These are phyloP conservation scores for Rhopalosiphum padi DNA, from an alignment of 1,140 invertebrate genomes.

Conservation along the genomic window DNA sequence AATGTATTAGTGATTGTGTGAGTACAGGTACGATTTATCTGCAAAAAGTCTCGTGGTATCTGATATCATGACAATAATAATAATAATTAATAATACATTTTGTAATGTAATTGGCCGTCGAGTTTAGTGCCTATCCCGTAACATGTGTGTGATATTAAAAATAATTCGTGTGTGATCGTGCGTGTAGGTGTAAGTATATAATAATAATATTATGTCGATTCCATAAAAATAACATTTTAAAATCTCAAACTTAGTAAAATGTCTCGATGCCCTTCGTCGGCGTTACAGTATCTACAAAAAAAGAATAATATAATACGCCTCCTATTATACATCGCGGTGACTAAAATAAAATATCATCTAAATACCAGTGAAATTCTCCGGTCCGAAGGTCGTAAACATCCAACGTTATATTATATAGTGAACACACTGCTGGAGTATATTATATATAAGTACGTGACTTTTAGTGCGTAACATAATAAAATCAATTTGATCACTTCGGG, in stretches of 20 bases:
- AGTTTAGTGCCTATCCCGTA: background rate
- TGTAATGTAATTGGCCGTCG: background rate
- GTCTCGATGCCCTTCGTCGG: background rate
- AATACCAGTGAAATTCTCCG: background rate
- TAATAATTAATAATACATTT: background rate
- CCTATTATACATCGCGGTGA: background rate
- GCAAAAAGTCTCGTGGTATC: background rate
- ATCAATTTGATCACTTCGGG: slow-evolving; percentile 3
- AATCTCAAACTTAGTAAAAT: background rate
- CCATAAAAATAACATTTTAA: background rate
- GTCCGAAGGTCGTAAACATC: slow-evolving; percentile 1
- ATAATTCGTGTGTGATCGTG: background rate
- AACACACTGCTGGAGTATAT: background rate
- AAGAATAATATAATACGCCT: background rate
- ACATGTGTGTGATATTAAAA: background rate
- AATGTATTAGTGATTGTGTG: background rate
- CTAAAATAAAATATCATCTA: background rate
- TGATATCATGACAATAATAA: background rate
- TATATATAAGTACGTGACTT: slow-evolving; percentile 26
- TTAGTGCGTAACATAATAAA: slow-evolving; percentile 26
- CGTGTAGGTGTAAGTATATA: background rate
- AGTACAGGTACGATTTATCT: background rate
- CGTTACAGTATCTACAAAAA: background rate
- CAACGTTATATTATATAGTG: too few species aligned
- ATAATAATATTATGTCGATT: too few species aligned